Conservation (phyloP, 2,113 vertebrate genomes). For the Redunca redunca region DNA sequence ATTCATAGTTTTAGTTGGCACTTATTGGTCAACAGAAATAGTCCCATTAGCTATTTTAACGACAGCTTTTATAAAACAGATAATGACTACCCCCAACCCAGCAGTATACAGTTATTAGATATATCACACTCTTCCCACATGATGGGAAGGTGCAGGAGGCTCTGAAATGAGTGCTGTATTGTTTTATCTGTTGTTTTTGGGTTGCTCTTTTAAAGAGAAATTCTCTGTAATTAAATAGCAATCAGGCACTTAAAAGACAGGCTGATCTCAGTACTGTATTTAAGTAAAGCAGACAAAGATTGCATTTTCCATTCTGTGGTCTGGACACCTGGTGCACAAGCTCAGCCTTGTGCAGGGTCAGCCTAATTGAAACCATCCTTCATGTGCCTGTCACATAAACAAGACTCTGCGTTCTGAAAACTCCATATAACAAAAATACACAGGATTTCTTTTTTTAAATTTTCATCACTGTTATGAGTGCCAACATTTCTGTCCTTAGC, state of each 20-base stretch:
- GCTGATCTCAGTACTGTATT: constrained; percentile 54
- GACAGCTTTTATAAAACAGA: not conserved
- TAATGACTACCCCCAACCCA: not conserved
- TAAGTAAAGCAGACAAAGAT: constrained; percentile 52
- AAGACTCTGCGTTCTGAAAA: constrained; percentile 41
- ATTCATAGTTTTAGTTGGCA: not conserved
- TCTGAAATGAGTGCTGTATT: not conserved
- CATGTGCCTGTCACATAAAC: constrained; percentile 1
- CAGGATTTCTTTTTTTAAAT: not conserved
- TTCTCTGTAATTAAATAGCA: constrained; percentile 69
- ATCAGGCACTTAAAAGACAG: constrained; percentile 65
- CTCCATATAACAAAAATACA: not conserved
- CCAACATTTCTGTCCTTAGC: not conserved
- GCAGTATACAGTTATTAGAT: not conserved
- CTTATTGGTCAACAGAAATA: not conserved
- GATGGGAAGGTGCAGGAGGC: not conserved
- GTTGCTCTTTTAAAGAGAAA: constrained; percentile 54
- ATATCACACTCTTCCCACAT: not conserved
- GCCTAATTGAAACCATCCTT: constrained; percentile 34
- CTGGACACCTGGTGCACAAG: constrained; percentile 42
- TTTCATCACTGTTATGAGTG: not conserved
- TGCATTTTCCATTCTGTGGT: constrained; percentile 59
- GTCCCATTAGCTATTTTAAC: not conserved
- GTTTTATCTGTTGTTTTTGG: constrained; percentile 13
- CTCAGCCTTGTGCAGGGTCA: not conserved